Evolutionary conservation across 2,888 invertebrate genomes (phyloP), one percentile per base, ranked within the genome.

Genomic region (Drosophila acutilabella): DNA sequence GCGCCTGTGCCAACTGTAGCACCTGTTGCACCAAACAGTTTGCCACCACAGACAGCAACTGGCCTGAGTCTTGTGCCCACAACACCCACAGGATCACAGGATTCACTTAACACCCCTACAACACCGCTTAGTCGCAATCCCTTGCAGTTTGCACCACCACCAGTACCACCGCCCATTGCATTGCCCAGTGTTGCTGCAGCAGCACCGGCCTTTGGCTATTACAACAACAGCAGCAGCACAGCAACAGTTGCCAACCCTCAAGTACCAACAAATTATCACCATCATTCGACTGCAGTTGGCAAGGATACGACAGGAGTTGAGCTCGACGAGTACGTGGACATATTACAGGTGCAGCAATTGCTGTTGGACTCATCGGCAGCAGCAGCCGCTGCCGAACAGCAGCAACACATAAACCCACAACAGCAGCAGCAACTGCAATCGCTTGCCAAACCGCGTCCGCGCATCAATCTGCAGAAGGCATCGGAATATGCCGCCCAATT

Each of bases 241-340:
- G 30, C 30, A 30, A 30, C 47, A 13, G 23, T 14, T 14, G 40
- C 42, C 14, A 18, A 50, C 36, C 8, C 47, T 10, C 62, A 70
- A 16, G 10, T 65, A 8, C 8, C 64, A 4, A 1, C 64, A 0
- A 51, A 45, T 8, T 78, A 80, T 20, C 26, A 61, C 59, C 76
- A 71, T 14, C 80, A 71, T 18, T 23, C 48, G 10, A 11, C 51
- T 4, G 20, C 50, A 8, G 26, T 44, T 26, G 52, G 62, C 6
- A 74, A 74, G 23, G 73, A 74, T 0, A 30, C 64, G 1, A 11
- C 54, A 1, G 62, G 50, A 7, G 90, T 80, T 11, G 91, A 92
- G 81, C 89, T 93, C 48, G 95, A 95, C 93, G 96, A 96, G 93
- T 96, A 96, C 93, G 96, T 96, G 92, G 96, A 96, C 93, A 96